Base-by-base conservation (phyloP, 2,797 vertebrate genomes). In the Cyclopterus lumpus region DNA sequence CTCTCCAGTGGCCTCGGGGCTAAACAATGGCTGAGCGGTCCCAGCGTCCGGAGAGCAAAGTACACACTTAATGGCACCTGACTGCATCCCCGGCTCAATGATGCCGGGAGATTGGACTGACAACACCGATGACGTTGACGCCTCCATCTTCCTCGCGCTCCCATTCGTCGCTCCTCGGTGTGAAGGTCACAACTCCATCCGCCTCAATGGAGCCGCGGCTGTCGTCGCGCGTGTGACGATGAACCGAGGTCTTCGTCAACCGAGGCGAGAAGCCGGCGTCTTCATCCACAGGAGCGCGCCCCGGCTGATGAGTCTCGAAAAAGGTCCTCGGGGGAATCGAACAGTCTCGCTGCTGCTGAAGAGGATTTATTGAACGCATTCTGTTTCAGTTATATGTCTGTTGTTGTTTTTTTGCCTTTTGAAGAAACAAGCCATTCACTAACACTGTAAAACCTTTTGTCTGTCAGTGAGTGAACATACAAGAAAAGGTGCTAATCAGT, bases 71-170 rank as follows among this genome's bases (percentile, higher is more conserved):
- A 83, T 73, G 71, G 42, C 3, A 3, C 71, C 62, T 30, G 84
- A 78, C 80, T 73, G 69, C 51, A 16, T 84, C 83, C 54, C 42
- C 16, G 46, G 49, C 69, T 69, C 54, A 12, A 0, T 70, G 82
- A 82, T 80, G 81, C 86, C 71, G 64, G 73, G 77, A 86, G 80
- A 88, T 88, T 81, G 87, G 60, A 68, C 83, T 87, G 89, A 88
- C 88, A 90, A 79, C 77, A 86, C 55, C 79, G 86, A 90, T 90
- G 60, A 73, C 18, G 16, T 2, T 86, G 84, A 82, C 78, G 61
- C 40, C 54, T 89, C 86, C 73, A 77, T 89, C 83, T 82, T 77
- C 54, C 18, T 38, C 8, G 1, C 30, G 0, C 71, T 61, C 62
- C 60, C 83, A 65, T 82, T 60, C 46, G 2, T 83, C 82, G 40